Percentiles rank a stretch among this genome's conserved stretches.
phyloP scores from a whole-genome alignment of 2,797 vertebrate genomes.

The Paedocypris micromegethes region DNA sequence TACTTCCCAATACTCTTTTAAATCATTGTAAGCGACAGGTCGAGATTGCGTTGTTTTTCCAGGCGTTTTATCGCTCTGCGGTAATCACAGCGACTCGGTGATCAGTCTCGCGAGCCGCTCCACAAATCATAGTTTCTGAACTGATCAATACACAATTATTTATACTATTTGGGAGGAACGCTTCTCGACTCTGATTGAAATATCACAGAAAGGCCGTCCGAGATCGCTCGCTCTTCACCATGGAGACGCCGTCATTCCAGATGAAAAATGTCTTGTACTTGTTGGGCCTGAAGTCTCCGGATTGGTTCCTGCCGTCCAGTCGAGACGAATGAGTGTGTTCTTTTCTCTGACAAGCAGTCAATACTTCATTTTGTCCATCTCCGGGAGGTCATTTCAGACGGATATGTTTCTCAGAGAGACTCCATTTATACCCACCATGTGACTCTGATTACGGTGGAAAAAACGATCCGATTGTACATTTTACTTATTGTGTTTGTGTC shows the following conservation, averaged over 20 bases:
- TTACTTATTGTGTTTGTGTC: too few species aligned
- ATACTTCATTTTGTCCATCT: conserved; percentile 54
- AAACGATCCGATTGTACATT: too few species aligned
- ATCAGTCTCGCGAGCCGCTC: conserved; percentile 24
- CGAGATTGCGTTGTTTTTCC: too few species aligned
- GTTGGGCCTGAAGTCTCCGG: conserved; percentile 35
- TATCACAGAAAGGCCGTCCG: neutral
- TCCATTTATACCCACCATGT: too few species aligned
- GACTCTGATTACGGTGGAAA: too few species aligned
- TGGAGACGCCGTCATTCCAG: conserved; percentile 1
- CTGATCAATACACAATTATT: conserved; percentile 25
- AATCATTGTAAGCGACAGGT: too few species aligned
- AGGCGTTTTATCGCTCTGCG: too few species aligned
- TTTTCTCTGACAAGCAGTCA: conserved; percentile 52
- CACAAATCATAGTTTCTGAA: conserved; percentile 32
- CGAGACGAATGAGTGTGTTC: conserved; percentile 55
- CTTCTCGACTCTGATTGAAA: conserved; percentile 4
- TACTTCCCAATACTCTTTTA: too few species aligned
- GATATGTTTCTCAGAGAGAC: neutral
- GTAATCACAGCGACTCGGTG: conserved; percentile 35
- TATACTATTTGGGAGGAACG: conserved; percentile 9
- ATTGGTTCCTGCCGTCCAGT: conserved; percentile 48
- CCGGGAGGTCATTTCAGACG: conserved; percentile 1
- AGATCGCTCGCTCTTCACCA: neutral
- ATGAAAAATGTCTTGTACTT: conserved; percentile 9